Conservation (phyloP, 2,797 vertebrate genomes). For the Anniella stebbinsi region DNA sequence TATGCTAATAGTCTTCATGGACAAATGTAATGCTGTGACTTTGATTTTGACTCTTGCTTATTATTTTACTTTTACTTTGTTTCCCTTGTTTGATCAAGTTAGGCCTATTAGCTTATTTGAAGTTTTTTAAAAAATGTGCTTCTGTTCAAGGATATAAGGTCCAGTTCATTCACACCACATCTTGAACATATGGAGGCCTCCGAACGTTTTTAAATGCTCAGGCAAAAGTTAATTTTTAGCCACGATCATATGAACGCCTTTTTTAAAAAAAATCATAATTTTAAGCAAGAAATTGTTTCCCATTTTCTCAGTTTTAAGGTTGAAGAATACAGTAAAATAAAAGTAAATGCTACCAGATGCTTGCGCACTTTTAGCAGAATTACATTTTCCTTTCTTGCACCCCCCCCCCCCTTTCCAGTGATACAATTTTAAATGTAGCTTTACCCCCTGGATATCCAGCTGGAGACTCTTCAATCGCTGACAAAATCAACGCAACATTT, state of each 20-base stretch:
- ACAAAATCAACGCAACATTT: conserved; percentile 41
- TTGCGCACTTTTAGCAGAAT: conserved; percentile 50
- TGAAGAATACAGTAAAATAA: conserved; percentile 51
- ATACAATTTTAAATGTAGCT: conserved; percentile 56
- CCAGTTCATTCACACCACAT: conserved; percentile 76
- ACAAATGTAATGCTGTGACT: conserved; percentile 76
- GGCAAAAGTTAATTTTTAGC: conserved; percentile 74
- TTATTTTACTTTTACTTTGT: conserved; percentile 77
- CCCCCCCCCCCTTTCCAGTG: conserved; percentile 56
- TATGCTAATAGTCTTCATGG: conserved; percentile 72
- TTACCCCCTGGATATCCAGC: conserved; percentile 33
- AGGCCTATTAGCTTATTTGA: conserved; percentile 75
- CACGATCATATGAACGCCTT: conserved; percentile 43
- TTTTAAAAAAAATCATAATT: conserved; percentile 59
- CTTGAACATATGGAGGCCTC: conserved; percentile 74
- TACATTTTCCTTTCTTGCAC: conserved; percentile 21
- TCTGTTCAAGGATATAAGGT: conserved; percentile 99
- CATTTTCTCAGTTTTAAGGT: conserved; percentile 54
- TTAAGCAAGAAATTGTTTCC: conserved; percentile 77
- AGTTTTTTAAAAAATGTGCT: conserved; percentile 75
- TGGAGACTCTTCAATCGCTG: conserved; percentile 51
- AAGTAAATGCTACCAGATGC: conserved; percentile 46
- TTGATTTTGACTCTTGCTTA: conserved; percentile 80
- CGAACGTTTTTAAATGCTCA: conserved; percentile 75
- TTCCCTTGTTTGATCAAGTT: conserved; percentile 69